Evolutionary conservation across 2,113 vertebrate genomes (phyloP), one percentile per base, ranked within the genome.

Genomic region (Numenius arquata): DNA sequence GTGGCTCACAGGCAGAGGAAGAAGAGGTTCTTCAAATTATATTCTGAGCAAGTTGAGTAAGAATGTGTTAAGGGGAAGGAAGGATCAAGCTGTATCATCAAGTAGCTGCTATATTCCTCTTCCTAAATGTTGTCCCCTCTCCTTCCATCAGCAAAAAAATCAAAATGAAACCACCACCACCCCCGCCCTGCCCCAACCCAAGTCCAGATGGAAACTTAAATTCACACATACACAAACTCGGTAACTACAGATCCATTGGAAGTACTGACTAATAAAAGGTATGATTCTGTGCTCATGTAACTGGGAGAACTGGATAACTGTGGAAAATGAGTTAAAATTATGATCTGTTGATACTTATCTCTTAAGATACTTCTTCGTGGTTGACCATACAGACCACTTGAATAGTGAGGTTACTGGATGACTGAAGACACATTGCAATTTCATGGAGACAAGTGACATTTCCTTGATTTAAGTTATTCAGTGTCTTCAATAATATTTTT

Each of bases 221-320:
- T 48, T 83, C 5, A 12, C 6, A 3, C 32, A 8, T 66, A 19
- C 0, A 0, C 15, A 25, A 76, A 55, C 32, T 29, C 38, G 26
- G 0, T 55, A 61, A 26, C 40, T 73, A 45, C 21, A 34, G 40
- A 68, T 70, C 38, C 10, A 2, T 67, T 62, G 58, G 30, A 67
- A 79, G 16, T 43, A 45, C 23, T 63, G 75, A 18, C 7, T 63
- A 34, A 34, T 41, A n/a, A n/a, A n/a, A 40, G 43, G 21, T 62
- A 19, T 1, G 4, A 53, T 63, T 67, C 34, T 58, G 9, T 79
- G 41, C 15, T 12, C 2, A 0, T 15, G 21, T 53, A 48, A 48
- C 40, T 58, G 61, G 34, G 45, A 66, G 9, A 53, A 23, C 38
- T 76, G 47, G 9, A 2, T 21, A 29, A 34, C 38, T 58, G 4